These are phyloP conservation scores for Epizoanthus stellaris DNA, from an alignment of 92 coral and sea anemone genomes.

Conservation along the genomic window DNA sequence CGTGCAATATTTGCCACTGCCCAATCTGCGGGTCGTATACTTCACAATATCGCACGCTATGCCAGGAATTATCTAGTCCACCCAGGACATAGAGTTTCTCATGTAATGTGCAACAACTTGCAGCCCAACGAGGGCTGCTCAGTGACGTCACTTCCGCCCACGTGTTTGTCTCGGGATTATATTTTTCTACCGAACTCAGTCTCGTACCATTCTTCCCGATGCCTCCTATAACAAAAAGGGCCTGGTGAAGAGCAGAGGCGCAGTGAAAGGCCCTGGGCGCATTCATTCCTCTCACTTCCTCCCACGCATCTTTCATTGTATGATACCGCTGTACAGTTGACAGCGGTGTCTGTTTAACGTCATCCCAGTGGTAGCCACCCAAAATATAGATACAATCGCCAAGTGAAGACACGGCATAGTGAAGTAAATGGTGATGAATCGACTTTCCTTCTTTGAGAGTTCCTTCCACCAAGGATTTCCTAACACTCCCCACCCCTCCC, in stretches of 20 bases:
- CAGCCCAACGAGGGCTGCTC: slow-evolving; percentile 26
- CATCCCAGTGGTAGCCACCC: slow-evolving; percentile 14
- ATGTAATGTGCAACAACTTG: background rate
- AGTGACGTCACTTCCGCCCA: slow-evolving; percentile 23
- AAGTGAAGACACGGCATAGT: slow-evolving; percentile 11
- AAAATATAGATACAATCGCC: slow-evolving; percentile 17
- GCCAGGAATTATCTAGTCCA: slow-evolving; percentile 11
- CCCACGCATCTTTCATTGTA: slow-evolving; percentile 11
- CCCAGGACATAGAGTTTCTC: slow-evolving; percentile 17
- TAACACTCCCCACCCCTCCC: slow-evolving; percentile 18
- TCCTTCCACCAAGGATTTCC: background rate
- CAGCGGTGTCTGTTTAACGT: slow-evolving; percentile 24
- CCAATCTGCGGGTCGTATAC: background rate
- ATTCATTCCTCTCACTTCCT: slow-evolving; percentile 18
- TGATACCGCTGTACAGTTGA: slow-evolving; percentile 18
- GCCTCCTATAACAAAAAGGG: slow-evolving; percentile 20
- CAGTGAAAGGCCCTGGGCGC: slow-evolving; percentile 10
- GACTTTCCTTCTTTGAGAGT: background rate
- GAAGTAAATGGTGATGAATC: slow-evolving; percentile 1
- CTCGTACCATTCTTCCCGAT: slow-evolving; percentile 24
- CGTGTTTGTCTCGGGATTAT: background rate
- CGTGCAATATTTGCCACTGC: slow-evolving; percentile 15
- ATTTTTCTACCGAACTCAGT: slow-evolving; percentile 8
- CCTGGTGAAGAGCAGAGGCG: slow-evolving; percentile 10
- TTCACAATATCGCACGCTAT: slow-evolving; percentile 21